A percentile compares a stretch with the other conserved stretches of the same genome.
These are phyloP conservation scores for Pungitius pungitius DNA, from an alignment of 2,113 vertebrate species.

Conservation along the genomic window DNA sequence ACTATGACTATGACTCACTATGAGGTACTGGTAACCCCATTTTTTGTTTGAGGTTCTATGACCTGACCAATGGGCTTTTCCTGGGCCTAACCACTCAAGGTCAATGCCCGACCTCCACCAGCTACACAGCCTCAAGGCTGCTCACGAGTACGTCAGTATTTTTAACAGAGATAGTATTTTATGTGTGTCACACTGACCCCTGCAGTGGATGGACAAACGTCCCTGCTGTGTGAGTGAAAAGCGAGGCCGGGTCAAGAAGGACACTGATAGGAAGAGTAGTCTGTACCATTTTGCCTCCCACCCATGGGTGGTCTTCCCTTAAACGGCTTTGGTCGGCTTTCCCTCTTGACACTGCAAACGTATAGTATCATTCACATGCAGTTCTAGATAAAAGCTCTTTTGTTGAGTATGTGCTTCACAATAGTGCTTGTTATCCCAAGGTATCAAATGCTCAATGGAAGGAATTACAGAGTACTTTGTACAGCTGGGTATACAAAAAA, in stretches of 20 bases:
- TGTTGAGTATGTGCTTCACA: slow-evolving; percentile 59
- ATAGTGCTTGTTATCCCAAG: slow-evolving; percentile 48
- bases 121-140: background rate
- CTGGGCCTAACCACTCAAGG: background rate
- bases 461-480: slow-evolving; percentile 40
- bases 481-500: slow-evolving; percentile 61
- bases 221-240: slow-evolving; percentile 39
- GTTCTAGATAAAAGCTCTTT: slow-evolving; percentile 54
- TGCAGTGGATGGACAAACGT: slow-evolving; percentile 31
- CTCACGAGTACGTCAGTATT: background rate
- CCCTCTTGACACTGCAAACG: slow-evolving; percentile 64
- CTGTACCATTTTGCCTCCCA: slow-evolving; percentile 42
- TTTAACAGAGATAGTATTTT: slow-evolving; percentile 29
- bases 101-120: background rate
- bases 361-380: slow-evolving; percentile 64
- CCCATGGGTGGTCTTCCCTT: slow-evolving; percentile 72
- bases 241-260: slow-evolving; percentile 24
- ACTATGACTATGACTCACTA: too few species aligned
- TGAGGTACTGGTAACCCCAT: too few species aligned
- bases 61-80: background rate
- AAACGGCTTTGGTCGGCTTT: slow-evolving; percentile 58
- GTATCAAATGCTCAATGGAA: slow-evolving; percentile 53
- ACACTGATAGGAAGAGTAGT: slow-evolving; percentile 24
- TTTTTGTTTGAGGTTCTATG: background rate
- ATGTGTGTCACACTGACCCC: slow-evolving; percentile 28